Conservation (phyloP, 2,888 invertebrate genomes). For the Orthosia incerta region DNA sequence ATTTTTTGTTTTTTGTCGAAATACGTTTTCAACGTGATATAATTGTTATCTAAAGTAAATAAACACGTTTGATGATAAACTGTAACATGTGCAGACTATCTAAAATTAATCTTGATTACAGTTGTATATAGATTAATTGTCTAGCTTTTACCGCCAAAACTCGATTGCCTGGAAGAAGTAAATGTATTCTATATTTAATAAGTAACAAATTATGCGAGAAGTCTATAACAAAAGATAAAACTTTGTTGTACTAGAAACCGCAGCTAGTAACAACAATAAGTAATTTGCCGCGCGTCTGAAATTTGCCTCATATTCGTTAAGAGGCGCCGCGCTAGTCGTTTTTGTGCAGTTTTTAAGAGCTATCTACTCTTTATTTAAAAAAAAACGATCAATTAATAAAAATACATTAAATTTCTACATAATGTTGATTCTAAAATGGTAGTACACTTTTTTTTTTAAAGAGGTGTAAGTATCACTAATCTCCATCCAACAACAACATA, state of each 20-base stretch:
- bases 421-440: too few species aligned
- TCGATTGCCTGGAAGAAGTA: neutral
- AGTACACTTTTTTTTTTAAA: too few species aligned
- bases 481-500: too few species aligned
- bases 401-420: too few species aligned
- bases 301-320: too few species aligned
- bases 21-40: neutral
- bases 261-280: neutral
- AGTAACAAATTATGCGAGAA: neutral
- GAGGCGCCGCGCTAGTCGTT: too few species aligned
- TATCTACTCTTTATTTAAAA: too few species aligned
- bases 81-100: slow-evolving; percentile 3
- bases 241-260: neutral
- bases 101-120: neutral
- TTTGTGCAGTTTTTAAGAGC: too few species aligned
- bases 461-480: too few species aligned
- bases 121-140: neutral
- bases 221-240: neutral
- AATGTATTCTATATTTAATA: neutral
- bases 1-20: neutral
- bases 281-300: neutral
- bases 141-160: neutral
- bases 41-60: slow-evolving; percentile 47
- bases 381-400: too few species aligned
- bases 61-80: slow-evolving; percentile 29